Conservation (phyloP, 2,888 invertebrate genomes). For the Drosophila birchii region DNA sequence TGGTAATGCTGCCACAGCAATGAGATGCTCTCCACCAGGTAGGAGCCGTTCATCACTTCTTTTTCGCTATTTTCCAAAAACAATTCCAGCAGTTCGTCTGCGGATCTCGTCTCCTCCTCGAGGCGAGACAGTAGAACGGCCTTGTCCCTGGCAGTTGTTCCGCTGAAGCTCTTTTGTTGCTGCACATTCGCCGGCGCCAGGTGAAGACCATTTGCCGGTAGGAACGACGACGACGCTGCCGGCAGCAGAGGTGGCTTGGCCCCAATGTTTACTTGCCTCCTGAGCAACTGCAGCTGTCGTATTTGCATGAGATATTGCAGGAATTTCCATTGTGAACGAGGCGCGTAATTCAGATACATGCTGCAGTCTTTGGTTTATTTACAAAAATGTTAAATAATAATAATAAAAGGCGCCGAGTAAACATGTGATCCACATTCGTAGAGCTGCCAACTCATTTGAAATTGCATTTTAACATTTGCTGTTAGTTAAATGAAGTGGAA, state of each 20-base stretch:
- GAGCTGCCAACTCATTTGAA: not conserved
- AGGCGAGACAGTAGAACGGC: conserved; percentile 9
- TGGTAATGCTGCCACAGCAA: conserved; percentile 69
- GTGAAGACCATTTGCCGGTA: not conserved
- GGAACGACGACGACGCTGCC: not conserved
- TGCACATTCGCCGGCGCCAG: not conserved
- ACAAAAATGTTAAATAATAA: conserved; percentile 69
- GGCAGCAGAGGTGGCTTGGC: conserved; percentile 34
- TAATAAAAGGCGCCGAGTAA: conserved; percentile 40
- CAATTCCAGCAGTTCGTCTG: not conserved
- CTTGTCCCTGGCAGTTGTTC: not conserved
- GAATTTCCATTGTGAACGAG: conserved; percentile 60
- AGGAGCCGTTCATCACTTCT: not conserved
- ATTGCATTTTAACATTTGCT: too few relatives aligned
- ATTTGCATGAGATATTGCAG: conserved; percentile 50
- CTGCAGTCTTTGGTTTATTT: conserved; percentile 45
- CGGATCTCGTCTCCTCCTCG: not conserved
- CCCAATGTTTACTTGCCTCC: conserved; percentile 43
- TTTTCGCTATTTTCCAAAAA: not conserved
- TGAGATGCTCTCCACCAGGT: conserved; percentile 28
- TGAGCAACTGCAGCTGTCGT: conserved; percentile 56
- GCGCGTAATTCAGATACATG: conserved; percentile 65
- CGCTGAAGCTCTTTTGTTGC: not conserved
- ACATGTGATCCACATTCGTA: conserved; percentile 17
- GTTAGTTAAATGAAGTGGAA: not conserved